Conservation (phyloP, 2,113 vertebrate species). For the Ailuropoda melanoleuca region DNA sequence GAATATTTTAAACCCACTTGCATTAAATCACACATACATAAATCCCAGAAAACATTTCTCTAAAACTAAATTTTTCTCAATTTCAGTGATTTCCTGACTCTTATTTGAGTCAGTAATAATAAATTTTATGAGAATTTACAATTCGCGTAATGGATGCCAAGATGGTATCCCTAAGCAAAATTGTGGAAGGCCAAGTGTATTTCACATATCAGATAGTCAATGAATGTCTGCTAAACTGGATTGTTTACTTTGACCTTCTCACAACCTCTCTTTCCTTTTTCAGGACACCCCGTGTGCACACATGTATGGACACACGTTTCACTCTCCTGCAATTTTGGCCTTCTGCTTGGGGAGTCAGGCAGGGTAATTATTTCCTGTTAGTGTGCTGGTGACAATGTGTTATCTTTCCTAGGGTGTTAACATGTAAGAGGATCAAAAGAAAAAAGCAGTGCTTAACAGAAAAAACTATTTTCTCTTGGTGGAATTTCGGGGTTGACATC, state of each 20-base stretch:
- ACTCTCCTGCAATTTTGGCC: not conserved
- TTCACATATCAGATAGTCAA: not conserved
- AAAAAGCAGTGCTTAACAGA: not conserved
- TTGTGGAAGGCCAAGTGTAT: not conserved
- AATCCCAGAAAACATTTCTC: not conserved
- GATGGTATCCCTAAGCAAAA: not conserved
- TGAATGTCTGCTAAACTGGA: not conserved
- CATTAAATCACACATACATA: not conserved
- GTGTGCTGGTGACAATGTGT: not conserved
- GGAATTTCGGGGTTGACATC: not conserved
- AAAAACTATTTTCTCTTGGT: not conserved
- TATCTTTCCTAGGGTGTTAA: not conserved
- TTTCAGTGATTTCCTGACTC: not conserved
- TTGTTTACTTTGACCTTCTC: not conserved
- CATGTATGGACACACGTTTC: not conserved
- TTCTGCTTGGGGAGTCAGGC: not conserved
- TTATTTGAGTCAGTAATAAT: not conserved
- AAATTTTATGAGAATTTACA: not conserved
- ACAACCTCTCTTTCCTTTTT: not conserved
- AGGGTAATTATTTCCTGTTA: not conserved
- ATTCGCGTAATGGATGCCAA: not conserved
- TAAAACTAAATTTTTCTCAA: not conserved
- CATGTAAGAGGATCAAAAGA: slow-evolving; percentile 1
- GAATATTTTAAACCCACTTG: not conserved
- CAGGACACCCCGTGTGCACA: not conserved